Conservation (phyloP, 2,888 invertebrate genomes). For the Dicranocentrus wangi region DNA sequence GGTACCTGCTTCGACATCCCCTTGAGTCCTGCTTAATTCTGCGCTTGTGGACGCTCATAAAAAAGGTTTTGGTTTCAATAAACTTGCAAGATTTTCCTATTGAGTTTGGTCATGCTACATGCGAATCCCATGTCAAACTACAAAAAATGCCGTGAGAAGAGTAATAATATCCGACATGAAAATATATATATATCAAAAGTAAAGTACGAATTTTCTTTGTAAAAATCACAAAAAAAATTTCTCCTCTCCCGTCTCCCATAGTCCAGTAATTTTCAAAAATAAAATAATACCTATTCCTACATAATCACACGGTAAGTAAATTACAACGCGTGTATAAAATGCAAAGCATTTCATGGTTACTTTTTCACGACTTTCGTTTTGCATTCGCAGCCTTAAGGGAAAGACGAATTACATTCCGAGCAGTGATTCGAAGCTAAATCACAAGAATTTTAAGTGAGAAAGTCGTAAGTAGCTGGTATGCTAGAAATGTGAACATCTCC, state of each 20-base stretch:
- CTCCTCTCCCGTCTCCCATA: not conserved
- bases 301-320: too few relatives aligned
- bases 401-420: too few relatives aligned
- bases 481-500: not conserved
- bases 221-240: not conserved
- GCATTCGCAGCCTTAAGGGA: constrained; percentile 54
- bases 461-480: not conserved
- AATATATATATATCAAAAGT: constrained; percentile 12
- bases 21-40: too few relatives aligned
- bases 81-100: constrained; percentile 1
- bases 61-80: too few relatives aligned
- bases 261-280: constrained; percentile 5
- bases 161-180: too few relatives aligned
- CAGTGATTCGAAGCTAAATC: too few relatives aligned
- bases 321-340: too few relatives aligned
- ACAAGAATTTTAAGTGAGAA: too few relatives aligned
- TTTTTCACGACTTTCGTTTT: constrained; percentile 57
- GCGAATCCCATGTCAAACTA: constrained; percentile 32
- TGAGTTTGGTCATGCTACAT: constrained; percentile 50
- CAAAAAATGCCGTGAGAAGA: constrained; percentile 56
- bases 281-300: too few relatives aligned
- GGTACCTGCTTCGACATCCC: too few relatives aligned
- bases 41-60: too few relatives aligned
- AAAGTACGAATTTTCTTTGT: not conserved
- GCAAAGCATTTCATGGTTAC: constrained; percentile 50